Evolutionary conservation across 2,888 invertebrate species (phyloP).

Genomic region (Xestia ashworthii): DNA sequence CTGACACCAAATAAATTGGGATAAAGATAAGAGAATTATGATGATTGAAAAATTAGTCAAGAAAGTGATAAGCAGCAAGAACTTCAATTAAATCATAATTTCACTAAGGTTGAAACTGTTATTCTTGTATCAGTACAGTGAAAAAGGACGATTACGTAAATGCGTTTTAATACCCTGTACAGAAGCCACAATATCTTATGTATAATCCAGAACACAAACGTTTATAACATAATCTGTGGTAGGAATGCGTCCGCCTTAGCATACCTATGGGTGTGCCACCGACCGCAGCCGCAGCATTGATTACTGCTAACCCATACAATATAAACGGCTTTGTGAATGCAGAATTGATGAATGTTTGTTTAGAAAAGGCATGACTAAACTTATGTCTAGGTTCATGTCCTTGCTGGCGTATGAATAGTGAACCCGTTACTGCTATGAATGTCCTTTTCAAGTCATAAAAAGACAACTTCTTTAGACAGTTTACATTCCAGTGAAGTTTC

Average conservation of each 20-base stretch:
- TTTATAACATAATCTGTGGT: conserved; percentile 38
- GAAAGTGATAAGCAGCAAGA: not conserved
- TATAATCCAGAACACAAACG: not conserved
- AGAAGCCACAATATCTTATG: not conserved
- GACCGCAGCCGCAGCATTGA: conserved; percentile 46
- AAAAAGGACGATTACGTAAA: not conserved
- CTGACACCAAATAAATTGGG: too few species aligned
- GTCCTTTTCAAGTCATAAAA: not conserved
- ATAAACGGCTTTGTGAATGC: conserved; percentile 1
- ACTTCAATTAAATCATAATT: not conserved
- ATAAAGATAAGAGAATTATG: too few species aligned
- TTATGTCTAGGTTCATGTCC: not conserved
- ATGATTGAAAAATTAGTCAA: not conserved
- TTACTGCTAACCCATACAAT: conserved; percentile 19
- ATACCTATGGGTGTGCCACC: conserved; percentile 10
- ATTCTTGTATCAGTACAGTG: not conserved
- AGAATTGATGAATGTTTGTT: not conserved
- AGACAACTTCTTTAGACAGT: not conserved
- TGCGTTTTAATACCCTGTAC: not conserved
- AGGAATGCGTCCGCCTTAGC: conserved; percentile 15
- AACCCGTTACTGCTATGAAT: not conserved
- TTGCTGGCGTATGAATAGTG: not conserved
- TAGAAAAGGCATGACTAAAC: not conserved
- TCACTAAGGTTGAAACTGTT: not conserved
- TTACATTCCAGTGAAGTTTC: not conserved